Evolutionary conservation across 2,888 invertebrate genomes (phyloP), one percentile per base, ranked within the genome.

Genomic region (Sesia bembeciformis): DNA sequence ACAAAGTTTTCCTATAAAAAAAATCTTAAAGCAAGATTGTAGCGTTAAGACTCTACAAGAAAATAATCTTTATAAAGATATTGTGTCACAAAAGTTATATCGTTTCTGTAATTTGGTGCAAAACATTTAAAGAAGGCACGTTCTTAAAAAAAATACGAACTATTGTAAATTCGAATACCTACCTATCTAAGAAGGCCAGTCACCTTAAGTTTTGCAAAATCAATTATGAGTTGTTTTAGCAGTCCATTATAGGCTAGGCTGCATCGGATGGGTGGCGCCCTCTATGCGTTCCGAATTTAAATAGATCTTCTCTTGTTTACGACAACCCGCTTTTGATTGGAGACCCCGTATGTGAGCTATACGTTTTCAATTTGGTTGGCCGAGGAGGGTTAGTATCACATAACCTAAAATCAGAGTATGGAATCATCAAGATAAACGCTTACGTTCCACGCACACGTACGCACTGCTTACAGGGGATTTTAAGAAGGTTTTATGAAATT

Each of bases 351-450:
- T 55, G 55, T 56, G 54, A 53, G 5, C 52, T 60, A 70, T 78
- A 75, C 75, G 71, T 78, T 79, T 79, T 84, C 78, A 78, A 81
- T 81, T 78, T 73, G 71, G 68, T 65, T 66, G 70, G 58, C 60
- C 60, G 60, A 63, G 67, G 67, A 63, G 68, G 67, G 65, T 52
- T 39, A 38, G 23, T 39, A 50, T 46, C 46, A 46, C 23, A 46
- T 23, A 23, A 23, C 23, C 23, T 23, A 23, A 23, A 23, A 23
- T 23, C 23, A 23, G 23, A 23, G 23, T 23, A 23, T 23, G 23
- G 23, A 23, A 23, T 23, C 23, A 23, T 23, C 23, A 23, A 23
- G 23, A 23, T 23, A 23, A n/a, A 23, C 23, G 2, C 23, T 23
- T 23, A 2, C 23, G 23, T 23, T 23, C 23, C 23, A 23, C 23